Conservation (phyloP, 2,888 invertebrate genomes). For the Leptopterna dolabrata region DNA sequence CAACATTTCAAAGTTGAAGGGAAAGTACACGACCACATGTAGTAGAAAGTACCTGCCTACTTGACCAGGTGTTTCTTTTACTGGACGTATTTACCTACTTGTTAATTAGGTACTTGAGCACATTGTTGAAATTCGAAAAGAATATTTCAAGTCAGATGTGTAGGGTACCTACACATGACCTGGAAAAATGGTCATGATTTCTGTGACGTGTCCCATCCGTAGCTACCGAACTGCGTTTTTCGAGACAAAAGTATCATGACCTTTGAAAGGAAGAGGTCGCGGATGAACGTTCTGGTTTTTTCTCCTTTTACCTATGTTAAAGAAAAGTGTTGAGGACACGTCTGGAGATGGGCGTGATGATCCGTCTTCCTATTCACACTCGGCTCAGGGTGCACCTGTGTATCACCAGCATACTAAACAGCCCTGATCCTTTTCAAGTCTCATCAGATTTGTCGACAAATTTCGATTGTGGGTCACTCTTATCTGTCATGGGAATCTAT, state of each 20-base stretch:
- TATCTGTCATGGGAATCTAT: conserved; percentile 54
- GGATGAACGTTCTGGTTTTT: neutral
- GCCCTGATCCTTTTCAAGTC: conserved; percentile 47
- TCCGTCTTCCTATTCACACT: conserved; percentile 46
- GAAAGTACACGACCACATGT: too few species aligned
- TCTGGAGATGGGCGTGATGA: conserved; percentile 22
- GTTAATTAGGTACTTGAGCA: too few species aligned
- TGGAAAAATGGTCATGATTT: neutral
- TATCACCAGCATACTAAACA: conserved; percentile 51
- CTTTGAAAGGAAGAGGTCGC: conserved; percentile 28
- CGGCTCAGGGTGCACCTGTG: conserved; percentile 44
- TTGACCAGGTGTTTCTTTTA: too few species aligned
- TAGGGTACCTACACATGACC: too few species aligned
- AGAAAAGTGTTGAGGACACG: conserved; percentile 23
- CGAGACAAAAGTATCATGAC: neutral
- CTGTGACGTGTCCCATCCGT: neutral
- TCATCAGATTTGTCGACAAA: conserved; percentile 52
- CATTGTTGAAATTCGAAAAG: too few species aligned
- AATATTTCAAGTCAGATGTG: too few species aligned
- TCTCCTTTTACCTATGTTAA: neutral
- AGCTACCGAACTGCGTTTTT: neutral
- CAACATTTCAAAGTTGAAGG: too few species aligned
- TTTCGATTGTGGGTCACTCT: conserved; percentile 55
- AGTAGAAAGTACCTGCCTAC: too few species aligned
- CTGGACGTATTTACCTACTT: too few species aligned